phyloP scores from a whole-genome alignment of 1,140 invertebrate species.

The Triops cancriformis region DNA sequence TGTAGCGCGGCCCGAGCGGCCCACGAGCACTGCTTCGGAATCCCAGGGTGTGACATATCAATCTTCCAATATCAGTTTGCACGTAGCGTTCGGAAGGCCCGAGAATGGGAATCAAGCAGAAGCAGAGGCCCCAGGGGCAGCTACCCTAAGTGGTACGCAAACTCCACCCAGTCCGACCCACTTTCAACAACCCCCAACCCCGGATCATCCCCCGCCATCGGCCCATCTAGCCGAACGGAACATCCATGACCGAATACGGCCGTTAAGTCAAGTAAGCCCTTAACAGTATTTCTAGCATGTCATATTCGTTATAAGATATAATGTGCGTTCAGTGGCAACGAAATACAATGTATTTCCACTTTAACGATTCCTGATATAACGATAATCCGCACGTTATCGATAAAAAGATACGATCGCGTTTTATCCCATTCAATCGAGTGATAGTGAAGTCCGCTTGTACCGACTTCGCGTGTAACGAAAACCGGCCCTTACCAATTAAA shows the following conservation, averaged over 20 bases:
- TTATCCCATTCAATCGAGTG: too few relatives aligned
- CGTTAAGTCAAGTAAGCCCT: constrained; percentile 70
- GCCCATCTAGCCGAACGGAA: constrained; percentile 76
- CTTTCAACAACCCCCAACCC: constrained; percentile 83
- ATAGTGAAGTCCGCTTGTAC: too few relatives aligned
- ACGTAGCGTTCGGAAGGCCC: constrained; percentile 1
- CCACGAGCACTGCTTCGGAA: not conserved
- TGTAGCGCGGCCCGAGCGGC: not conserved
- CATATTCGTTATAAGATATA: too few relatives aligned
- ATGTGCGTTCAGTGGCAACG: too few relatives aligned
- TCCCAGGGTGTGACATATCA: not conserved
- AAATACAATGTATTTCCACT: too few relatives aligned
- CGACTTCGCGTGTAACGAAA: too few relatives aligned
- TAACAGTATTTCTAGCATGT: constrained; percentile 27
- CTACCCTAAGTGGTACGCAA: not conserved
- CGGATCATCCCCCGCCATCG: constrained; percentile 88
- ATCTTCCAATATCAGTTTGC: not conserved
- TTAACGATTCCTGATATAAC: too few relatives aligned
- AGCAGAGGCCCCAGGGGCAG: not conserved
- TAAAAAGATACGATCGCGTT: too few relatives aligned
- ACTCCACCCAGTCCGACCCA: constrained; percentile 67
- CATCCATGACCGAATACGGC: constrained; percentile 82
- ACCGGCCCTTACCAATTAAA: too few relatives aligned
- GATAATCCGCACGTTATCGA: too few relatives aligned
- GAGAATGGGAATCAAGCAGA: not conserved